Conservation (phyloP, 2,888 invertebrate genomes). For the Plemyria rubiginata region DNA sequence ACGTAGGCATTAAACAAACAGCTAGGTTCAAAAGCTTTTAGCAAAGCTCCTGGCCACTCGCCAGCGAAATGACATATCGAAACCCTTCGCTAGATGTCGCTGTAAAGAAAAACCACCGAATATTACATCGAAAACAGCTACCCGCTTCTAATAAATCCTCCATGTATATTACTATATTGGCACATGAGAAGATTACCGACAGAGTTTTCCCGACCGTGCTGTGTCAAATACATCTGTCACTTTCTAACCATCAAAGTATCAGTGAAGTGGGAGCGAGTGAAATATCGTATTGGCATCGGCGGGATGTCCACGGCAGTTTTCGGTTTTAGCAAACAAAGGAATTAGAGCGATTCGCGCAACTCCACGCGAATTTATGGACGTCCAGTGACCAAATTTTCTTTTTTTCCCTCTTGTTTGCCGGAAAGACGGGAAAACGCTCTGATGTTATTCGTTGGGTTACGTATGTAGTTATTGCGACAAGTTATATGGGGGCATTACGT, state of each 20-base stretch:
- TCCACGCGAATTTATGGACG: constrained; percentile 73
- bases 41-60: constrained; percentile 69
- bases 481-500: constrained; percentile 49
- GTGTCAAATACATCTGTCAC: constrained; percentile 68
- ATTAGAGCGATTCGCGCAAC: constrained; percentile 73
- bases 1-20: constrained; percentile 36
- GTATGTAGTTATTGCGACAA: constrained; percentile 42
- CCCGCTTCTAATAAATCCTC: constrained; percentile 58
- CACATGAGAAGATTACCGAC: constrained; percentile 58
- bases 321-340: constrained; percentile 81
- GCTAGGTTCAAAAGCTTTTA: constrained; percentile 61
- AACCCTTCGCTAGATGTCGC: constrained; percentile 65
- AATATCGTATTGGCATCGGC: constrained; percentile 67
- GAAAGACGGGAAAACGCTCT: constrained; percentile 61
- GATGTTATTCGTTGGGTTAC: constrained; percentile 51
- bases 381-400: constrained; percentile 72
- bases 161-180: constrained; percentile 55
- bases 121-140: constrained; percentile 48
- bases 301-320: constrained; percentile 72
- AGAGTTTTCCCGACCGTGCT: constrained; percentile 45
- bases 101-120: constrained; percentile 51
- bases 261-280: constrained; percentile 75
- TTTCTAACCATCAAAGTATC: constrained; percentile 65
- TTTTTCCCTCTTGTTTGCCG: constrained; percentile 55
- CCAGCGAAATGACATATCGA: constrained; percentile 62